Evolutionary conservation across 2,888 invertebrate species (phyloP), one percentile per base, ranked within the genome.

Genomic region (Branchipolynoe longqiensis): DNA sequence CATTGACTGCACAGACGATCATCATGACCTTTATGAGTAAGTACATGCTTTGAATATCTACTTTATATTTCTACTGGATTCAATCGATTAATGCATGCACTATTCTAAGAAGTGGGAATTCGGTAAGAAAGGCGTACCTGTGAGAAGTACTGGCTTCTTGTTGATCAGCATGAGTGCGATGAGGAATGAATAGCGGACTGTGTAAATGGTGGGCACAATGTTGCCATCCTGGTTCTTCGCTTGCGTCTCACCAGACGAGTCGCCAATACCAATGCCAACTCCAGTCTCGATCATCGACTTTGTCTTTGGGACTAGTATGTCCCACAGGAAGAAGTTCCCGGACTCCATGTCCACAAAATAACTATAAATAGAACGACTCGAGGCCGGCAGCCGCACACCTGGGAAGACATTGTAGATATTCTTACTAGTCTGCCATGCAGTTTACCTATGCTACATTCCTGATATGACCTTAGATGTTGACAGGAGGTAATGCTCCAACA

Each of bases 301-400:
- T 3, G 93, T 93, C 56, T 91, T 90, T 0, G 93, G 93, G 6
- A 94, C 92, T 28, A 94, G 90, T 4, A 89, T 90, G 84, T 93
- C 93, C 94, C 94, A 94, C 31, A 91, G 91, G 8, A 92, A 89
- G 90, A 94, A 94, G 88, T 89, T 90, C 28, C 93, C 93, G 18
- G 92, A 90, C 85, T 93, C 92, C 90, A 93, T 91, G 88, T 94
- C 93, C 33, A 94, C 90, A 88, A 94, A 94, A 89, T 93, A 94
- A 85, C 93, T 92, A 89, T 92, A 94, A 73, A 94, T 92, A 73
- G 91, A 92, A 56, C 91, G 89, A 87, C 91, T 92, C 14, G 92
- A 93, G 36, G 93, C 91, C 14, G 94, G 94, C 28, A 94, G 89
- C 40, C 93, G 89, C 25, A 93, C 92, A 85, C 93, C 93, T 93